Conservation (phyloP, 2,113 vertebrate species). For the Pardalotus punctatus region DNA sequence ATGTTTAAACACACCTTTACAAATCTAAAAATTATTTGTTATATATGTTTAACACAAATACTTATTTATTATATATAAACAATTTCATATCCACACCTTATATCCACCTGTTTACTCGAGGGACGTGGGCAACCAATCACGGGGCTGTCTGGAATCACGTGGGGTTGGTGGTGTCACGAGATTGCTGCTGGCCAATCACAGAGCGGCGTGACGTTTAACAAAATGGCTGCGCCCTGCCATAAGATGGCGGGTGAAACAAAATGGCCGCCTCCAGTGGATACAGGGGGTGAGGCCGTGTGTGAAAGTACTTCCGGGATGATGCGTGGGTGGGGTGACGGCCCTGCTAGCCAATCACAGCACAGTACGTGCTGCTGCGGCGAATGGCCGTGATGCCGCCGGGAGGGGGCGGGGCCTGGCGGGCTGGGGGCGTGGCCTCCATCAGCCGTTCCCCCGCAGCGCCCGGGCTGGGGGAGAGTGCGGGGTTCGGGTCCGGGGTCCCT, state of each 20-base stretch:
- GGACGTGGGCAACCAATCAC: neutral
- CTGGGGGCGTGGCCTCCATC: neutral
- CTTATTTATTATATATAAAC: no score
- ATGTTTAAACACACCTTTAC: neutral
- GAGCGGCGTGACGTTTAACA: neutral
- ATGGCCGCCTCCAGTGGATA: neutral
- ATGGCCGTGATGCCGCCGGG: accelerated
- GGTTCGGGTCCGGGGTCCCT: neutral
- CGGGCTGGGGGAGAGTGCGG: no score
- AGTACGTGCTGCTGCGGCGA: accelerated
- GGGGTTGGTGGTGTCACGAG: accelerated
- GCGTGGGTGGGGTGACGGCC: accelerated
- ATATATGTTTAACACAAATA: neutral
- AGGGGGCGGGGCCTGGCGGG: neutral
- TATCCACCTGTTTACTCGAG: neutral
- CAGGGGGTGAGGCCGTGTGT: accelerated
- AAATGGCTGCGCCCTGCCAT: conserved; percentile 20
- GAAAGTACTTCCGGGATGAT: accelerated
- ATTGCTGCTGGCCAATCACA: neutral
- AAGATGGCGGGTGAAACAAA: conserved; percentile 30
- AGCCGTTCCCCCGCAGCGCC: no score
- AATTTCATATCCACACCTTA: neutral
- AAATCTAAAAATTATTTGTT: neutral
- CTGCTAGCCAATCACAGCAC: neutral
- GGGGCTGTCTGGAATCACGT: neutral